A percentile compares a stretch with the other conserved stretches of the same genome.
Conservation (phyloP, 2,113 vertebrate species). For the Anseranas semipalmata region DNA sequence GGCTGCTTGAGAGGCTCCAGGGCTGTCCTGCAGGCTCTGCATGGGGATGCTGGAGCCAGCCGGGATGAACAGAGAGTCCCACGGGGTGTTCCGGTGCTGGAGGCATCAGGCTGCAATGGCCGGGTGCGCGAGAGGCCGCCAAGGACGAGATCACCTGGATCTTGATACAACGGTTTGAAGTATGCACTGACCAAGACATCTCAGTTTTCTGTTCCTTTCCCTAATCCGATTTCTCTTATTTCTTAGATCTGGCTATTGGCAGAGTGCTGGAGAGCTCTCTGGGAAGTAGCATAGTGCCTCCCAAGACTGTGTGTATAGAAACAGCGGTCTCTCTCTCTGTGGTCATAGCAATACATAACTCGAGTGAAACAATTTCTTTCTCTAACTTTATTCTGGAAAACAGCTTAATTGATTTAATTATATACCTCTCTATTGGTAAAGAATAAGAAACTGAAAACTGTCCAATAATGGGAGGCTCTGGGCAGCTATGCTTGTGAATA, state of each 20-base stretch:
- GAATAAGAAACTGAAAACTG: not conserved
- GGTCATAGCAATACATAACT: not conserved
- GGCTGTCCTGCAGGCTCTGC: not conserved
- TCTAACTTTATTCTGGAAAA: not conserved
- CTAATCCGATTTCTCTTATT: not conserved
- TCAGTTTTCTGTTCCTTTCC: too few species aligned
- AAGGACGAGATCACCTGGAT: not conserved
- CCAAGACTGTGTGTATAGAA: not conserved
- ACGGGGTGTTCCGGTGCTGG: rapidly evolving
- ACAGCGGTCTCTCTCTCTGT: not conserved
- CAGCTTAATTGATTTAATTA: not conserved
- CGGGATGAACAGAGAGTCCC: not conserved
- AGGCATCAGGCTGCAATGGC: not conserved
- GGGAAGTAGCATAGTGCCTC: not conserved
- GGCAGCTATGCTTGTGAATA: rapidly evolving
- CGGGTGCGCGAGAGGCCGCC: too few species aligned
- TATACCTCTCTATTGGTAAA: not conserved
- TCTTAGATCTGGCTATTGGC: not conserved
- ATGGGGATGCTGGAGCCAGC: not conserved
- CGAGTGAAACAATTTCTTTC: not conserved
- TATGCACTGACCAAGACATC: not conserved
- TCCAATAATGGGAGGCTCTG: too few species aligned
- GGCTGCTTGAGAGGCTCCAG: not conserved
- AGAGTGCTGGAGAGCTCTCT: rapidly evolving
- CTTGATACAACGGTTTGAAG: not conserved